Percentiles rank a stretch among this genome's conserved stretches.
These are phyloP conservation scores for Platycercus adscitus DNA, from an alignment of 2,113 vertebrate species.

Conservation along the genomic window DNA sequence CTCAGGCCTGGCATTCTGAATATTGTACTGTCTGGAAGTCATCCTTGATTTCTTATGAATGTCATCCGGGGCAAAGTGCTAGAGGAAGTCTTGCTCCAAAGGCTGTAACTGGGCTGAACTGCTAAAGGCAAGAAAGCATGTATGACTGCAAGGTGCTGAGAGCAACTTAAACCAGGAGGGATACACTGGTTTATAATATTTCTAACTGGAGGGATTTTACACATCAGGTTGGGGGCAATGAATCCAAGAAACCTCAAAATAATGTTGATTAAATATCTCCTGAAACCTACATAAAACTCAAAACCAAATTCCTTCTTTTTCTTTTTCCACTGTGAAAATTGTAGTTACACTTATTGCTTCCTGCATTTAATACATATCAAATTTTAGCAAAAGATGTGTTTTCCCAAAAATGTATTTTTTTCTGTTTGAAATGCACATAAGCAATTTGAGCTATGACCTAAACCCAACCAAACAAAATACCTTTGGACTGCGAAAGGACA, in stretches of 20 bases:
- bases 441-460: neutral
- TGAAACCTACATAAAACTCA: neutral
- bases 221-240: neutral
- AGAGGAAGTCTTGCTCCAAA: neutral
- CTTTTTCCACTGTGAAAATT: neutral
- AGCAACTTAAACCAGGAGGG: neutral
- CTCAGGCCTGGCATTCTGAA: neutral
- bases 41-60: neutral
- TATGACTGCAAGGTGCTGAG: neutral
- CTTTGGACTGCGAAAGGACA: neutral
- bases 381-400: neutral
- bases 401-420: neutral
- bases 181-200: neutral
- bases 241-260: neutral
- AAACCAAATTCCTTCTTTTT: neutral
- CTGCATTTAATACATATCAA: neutral
- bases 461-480: neutral
- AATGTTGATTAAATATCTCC: neutral
- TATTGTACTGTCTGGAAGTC: neutral
- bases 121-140: neutral
- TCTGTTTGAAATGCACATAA: neutral
- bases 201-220: neutral
- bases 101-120: neutral
- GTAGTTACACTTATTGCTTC: neutral
- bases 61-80: neutral